These are phyloP conservation scores for Chiridota heheva DNA, from an alignment of 35 echinoderm and acorn worm species.

Conservation along the genomic window DNA sequence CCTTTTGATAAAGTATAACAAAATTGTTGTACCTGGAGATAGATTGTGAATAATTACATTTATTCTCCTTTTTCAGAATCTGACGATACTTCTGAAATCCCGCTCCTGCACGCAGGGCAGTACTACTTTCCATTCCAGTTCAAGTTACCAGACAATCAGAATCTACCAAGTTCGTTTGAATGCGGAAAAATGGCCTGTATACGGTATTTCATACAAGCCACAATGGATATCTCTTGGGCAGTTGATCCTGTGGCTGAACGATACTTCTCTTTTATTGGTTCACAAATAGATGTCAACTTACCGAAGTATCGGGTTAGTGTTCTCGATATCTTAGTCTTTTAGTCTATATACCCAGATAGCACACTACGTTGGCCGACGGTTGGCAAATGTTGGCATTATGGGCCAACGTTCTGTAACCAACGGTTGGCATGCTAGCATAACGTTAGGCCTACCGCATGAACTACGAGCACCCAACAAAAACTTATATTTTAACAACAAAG, in stretches of 20 bases:
- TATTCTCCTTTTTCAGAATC: conserved; percentile 41
- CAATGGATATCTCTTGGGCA: conserved; percentile 95
- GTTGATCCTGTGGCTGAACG: conserved; percentile 91
- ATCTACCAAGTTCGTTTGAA: conserved; percentile 84
- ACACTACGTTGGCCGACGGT: too few species aligned
- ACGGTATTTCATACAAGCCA: conserved; percentile 88
- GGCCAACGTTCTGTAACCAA: too few species aligned
- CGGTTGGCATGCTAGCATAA: too few species aligned
- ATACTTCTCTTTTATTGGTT: conserved; percentile 95
- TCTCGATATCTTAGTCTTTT: neutral
- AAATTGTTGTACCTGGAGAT: too few species aligned
- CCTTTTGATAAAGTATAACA: too few species aligned
- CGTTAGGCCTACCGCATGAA: too few species aligned
- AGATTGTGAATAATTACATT: too few species aligned
- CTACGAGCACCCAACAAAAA: too few species aligned
- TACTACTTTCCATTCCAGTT: conserved; percentile 90
- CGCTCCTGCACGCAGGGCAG: conserved; percentile 76
- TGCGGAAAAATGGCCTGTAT: conserved; percentile 82
- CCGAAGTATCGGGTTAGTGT: conserved; percentile 79
- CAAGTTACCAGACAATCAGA: conserved; percentile 56
- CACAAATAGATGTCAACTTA: conserved; percentile 69
- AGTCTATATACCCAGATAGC: neutral
- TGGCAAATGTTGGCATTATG: too few species aligned
- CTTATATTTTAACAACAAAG: too few species aligned
- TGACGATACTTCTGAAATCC: conserved; percentile 85